Evolutionary conservation across 2,888 invertebrate genomes (phyloP), one percentile per base, ranked within the genome.

Genomic region (Cyrtodaria siliqua): DNA sequence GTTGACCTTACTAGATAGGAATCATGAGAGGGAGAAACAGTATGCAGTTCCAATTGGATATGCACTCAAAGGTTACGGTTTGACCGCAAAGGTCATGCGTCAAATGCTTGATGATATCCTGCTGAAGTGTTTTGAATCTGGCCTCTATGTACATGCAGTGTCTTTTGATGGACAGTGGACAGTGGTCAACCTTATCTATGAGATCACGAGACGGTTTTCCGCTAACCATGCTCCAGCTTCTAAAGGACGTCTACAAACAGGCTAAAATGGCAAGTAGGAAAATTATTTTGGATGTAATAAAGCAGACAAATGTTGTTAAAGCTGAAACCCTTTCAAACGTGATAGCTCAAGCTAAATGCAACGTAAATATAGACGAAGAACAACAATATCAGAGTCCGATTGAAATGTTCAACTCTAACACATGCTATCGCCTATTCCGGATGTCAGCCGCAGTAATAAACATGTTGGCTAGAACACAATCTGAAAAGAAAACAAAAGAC

Each of bases 111-210:
- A 74, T 6, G 8, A 50, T 3, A 61, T 74, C 0, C 14, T 71
- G 1, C 0, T n/a, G 3, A 27, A 62, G 24, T 81, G 77, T 38
- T 16, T 26, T 8, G 29, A 26, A 18, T 14, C 1, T 6, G 81
- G 72, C 12, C 12, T 78, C 0, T 78, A 81, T 50, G 40, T 60
- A 1, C 81, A 77, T 0, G 75, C 68, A 2, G 27, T 42, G 14
- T 69, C 53, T 0, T 81, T 74, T 59, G 78, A 81, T 40, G 78
- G 81, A 4, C 81, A 78, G 38, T 72, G 74, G 81, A 4, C 81
- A 78, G 38, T 72, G 74, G 71, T 29, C 14, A 27, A 59, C 47
- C 1, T 2, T 78, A 0, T 49, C 69, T 33, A 62, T 81, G 1
- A 33, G 72, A 16, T 61, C 57, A 2, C 18, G 18, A 26, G 14